These are phyloP conservation scores for Pelochelys cantorii DNA, from an alignment of 2,797 vertebrate species.

Conservation along the genomic window DNA sequence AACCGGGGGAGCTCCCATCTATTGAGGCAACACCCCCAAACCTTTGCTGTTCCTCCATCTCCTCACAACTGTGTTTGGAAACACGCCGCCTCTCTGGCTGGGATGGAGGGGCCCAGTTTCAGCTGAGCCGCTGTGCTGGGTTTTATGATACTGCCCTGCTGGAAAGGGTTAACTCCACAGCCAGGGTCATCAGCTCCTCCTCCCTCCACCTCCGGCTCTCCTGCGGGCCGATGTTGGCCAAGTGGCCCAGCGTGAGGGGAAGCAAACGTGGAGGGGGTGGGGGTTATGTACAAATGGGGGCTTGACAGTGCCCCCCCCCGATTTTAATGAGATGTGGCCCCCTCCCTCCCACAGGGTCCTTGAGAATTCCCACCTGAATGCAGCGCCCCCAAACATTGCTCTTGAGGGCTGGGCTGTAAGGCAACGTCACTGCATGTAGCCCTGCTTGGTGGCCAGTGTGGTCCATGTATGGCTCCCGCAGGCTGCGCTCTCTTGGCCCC, in stretches of 20 bases:
- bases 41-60: no score
- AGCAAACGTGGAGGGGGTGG: background rate
- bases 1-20: no score
- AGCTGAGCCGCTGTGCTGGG: background rate
- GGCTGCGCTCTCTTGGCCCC: background rate
- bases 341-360: background rate
- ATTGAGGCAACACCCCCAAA: no score
- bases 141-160: background rate
- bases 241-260: background rate
- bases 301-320: no score
- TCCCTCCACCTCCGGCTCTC: constrained; percentile 2
- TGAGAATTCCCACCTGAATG: background rate
- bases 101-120: background rate
- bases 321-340: background rate
- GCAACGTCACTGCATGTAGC: background rate
- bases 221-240: background rate
- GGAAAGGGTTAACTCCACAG: background rate
- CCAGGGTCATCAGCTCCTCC: background rate
- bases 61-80: background rate
- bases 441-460: background rate
- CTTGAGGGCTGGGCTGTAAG: background rate
- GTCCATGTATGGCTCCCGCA: background rate
- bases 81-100: background rate
- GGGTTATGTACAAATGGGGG: background rate
- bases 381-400: background rate